Conservation (phyloP, 2,888 invertebrate genomes). For the Pristionchus entomophagus region DNA sequence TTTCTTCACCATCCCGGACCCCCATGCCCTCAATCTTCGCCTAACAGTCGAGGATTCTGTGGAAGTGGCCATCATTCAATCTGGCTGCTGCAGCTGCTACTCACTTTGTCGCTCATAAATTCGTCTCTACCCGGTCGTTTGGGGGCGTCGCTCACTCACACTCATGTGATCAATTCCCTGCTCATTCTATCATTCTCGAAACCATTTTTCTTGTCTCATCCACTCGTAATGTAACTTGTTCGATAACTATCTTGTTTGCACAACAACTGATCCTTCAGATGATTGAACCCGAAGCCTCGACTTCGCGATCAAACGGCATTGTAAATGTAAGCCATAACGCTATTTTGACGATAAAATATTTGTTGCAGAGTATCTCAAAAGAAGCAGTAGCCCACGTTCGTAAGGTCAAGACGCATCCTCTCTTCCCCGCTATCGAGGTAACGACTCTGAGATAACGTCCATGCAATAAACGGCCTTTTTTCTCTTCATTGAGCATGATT, state of each 20-base stretch:
- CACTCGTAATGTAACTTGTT: not conserved
- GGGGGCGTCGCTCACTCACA: not conserved
- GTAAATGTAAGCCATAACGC: not conserved
- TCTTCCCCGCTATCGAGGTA: slow-evolving; percentile 31
- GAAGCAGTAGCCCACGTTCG: not conserved
- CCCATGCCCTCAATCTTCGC: too few species aligned
- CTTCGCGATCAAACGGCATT: not conserved
- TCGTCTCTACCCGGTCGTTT: slow-evolving; percentile 30
- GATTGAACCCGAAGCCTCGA: not conserved
- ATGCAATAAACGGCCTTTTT: not conserved
- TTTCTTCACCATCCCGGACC: not conserved
- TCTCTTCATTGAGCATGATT: not conserved
- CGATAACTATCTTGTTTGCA: not conserved
- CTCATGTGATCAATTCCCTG: slow-evolving; percentile 2
- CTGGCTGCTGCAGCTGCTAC: slow-evolving; percentile 24
- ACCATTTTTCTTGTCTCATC: not conserved
- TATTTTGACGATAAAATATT: not conserved
- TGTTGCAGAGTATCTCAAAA: not conserved
- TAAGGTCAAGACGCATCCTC: slow-evolving; percentile 24
- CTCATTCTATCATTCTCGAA: not conserved
- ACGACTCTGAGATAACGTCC: not conserved
- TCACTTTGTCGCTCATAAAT: slow-evolving; percentile 33
- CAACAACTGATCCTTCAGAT: not conserved
- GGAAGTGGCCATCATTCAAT: slow-evolving; percentile 31
- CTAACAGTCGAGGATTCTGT: too few species aligned